phyloP scores from a whole-genome alignment of 2,797 vertebrate genomes.

The Psittacula echo region DNA sequence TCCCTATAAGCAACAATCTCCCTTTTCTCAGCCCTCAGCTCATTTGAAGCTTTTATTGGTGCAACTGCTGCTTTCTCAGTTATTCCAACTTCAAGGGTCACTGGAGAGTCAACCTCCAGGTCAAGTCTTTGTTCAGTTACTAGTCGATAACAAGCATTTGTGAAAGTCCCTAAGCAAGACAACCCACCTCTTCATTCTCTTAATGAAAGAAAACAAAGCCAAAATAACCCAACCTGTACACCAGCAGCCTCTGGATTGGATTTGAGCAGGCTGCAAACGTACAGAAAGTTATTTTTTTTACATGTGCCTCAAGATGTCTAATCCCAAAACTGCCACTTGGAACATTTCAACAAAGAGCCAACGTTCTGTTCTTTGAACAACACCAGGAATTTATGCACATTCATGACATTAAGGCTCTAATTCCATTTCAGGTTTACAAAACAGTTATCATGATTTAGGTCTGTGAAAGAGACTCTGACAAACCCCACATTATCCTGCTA shows the following conservation, averaged over 20 bases:
- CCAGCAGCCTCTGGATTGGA: background rate
- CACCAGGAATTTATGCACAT: background rate
- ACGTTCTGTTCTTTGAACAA: background rate
- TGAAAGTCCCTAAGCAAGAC: slow-evolving; percentile 5
- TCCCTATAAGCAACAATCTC: slow-evolving; percentile 28
- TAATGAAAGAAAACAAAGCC: background rate
- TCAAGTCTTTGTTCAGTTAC: background rate
- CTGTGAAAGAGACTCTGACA: background rate
- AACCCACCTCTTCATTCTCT: background rate
- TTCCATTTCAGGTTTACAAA: background rate
- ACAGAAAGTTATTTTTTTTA: background rate
- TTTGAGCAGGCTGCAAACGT: background rate
- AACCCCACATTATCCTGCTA: background rate
- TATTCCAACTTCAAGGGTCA: slow-evolving; percentile 49
- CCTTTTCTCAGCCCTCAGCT: background rate
- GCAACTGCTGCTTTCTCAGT: slow-evolving; percentile 40
- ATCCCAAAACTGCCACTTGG: background rate
- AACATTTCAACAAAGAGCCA: background rate
- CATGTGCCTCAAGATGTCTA: background rate
- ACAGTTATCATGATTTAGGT: background rate
- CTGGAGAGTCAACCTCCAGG: slow-evolving; percentile 33
- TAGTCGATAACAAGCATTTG: background rate
- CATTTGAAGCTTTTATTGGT: slow-evolving; percentile 11
- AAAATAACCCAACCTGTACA: background rate
- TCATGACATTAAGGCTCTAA: background rate